Evolutionary conservation across 2,113 vertebrate genomes (phyloP).

Genomic region (Cinclus cinclus): DNA sequence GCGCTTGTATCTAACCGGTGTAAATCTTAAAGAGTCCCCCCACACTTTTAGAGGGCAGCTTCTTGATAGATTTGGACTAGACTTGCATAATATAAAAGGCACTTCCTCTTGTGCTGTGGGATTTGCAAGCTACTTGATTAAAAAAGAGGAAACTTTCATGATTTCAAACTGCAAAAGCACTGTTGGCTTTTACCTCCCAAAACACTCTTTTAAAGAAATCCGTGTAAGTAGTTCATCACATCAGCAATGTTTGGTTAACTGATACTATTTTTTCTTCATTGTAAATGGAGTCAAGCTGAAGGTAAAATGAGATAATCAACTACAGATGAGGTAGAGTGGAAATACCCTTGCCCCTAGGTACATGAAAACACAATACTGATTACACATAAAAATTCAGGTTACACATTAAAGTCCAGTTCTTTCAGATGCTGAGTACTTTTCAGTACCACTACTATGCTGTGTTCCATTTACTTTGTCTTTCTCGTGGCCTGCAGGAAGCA

Average conservation of each 20-base stretch:
- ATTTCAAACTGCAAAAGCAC: not conserved
- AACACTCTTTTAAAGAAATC: conserved; percentile 25
- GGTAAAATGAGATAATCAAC: conserved; percentile 48
- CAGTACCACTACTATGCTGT: not conserved
- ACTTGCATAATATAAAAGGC: not conserved
- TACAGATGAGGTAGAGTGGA: conserved; percentile 35
- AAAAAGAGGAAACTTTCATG: not conserved
- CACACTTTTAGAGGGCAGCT: not conserved
- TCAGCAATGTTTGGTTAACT: conserved; percentile 22
- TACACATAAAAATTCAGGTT: conserved; percentile 40
- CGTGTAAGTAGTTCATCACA: conserved; percentile 17
- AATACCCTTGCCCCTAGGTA: conserved; percentile 29
- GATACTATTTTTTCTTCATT: not conserved
- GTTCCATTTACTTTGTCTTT: not conserved
- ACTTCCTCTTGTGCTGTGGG: not conserved
- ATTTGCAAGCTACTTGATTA: not conserved
- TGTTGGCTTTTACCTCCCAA: not conserved
- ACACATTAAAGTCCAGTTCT: not conserved
- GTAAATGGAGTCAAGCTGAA: conserved; percentile 46
- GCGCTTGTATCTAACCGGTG: not conserved
- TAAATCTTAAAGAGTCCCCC: conserved; percentile 15
- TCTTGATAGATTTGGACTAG: not conserved
- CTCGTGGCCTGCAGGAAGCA: not conserved
- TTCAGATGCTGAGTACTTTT: not conserved
- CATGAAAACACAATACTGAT: conserved; percentile 6